A percentile compares a stretch with the other conserved stretches of the same genome.
These are phyloP conservation scores for Caenorhabditis imperialis DNA, from an alignment of 2,888 invertebrate genomes.

Conservation along the genomic window DNA sequence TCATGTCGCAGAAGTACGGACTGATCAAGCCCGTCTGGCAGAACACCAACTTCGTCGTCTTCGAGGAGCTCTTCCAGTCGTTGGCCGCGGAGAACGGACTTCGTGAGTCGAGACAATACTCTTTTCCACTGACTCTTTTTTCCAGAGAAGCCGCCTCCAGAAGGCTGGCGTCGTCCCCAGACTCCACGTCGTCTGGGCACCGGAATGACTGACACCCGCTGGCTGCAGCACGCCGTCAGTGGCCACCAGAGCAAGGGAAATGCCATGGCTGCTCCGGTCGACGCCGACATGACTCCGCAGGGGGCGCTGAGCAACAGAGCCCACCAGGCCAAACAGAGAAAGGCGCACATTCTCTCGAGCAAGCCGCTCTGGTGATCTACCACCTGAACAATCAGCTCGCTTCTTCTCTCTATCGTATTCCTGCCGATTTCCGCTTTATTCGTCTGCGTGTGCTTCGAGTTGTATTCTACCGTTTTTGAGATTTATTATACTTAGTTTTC, in stretches of 20 bases:
- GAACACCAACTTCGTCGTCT: slow-evolving; percentile 90
- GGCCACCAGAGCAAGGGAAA: slow-evolving; percentile 71
- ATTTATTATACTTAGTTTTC: slow-evolving; percentile 43
- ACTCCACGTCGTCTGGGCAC: slow-evolving; percentile 70
- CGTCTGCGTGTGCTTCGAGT: slow-evolving; percentile 14
- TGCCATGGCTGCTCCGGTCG: slow-evolving; percentile 65
- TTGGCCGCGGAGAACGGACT: slow-evolving; percentile 49
- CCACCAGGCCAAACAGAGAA: slow-evolving; percentile 69
- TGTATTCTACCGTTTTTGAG: slow-evolving; percentile 8
- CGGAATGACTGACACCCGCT: slow-evolving; percentile 68
- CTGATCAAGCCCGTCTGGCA: slow-evolving; percentile 85
- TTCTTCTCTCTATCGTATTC: slow-evolving; percentile 1
- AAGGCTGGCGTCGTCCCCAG: slow-evolving; percentile 74
- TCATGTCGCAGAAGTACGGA: slow-evolving; percentile 88
- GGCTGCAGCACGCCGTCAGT: slow-evolving; percentile 69
- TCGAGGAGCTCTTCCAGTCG: slow-evolving; percentile 85
- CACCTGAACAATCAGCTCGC: neutral
- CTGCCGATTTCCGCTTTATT: too few relatives aligned
- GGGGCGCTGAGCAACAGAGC: slow-evolving; percentile 72
- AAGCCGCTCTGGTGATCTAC: slow-evolving; percentile 73
- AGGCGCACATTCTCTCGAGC: slow-evolving; percentile 73
- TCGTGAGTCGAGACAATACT: slow-evolving; percentile 8
- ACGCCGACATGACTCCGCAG: slow-evolving; percentile 71
- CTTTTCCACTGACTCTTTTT: neutral
- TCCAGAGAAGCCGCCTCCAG: slow-evolving; percentile 66